Evolutionary conservation across 2,797 vertebrate species (phyloP), one percentile per base, ranked within the genome.

Genomic region (Pitangus sulphuratus): DNA sequence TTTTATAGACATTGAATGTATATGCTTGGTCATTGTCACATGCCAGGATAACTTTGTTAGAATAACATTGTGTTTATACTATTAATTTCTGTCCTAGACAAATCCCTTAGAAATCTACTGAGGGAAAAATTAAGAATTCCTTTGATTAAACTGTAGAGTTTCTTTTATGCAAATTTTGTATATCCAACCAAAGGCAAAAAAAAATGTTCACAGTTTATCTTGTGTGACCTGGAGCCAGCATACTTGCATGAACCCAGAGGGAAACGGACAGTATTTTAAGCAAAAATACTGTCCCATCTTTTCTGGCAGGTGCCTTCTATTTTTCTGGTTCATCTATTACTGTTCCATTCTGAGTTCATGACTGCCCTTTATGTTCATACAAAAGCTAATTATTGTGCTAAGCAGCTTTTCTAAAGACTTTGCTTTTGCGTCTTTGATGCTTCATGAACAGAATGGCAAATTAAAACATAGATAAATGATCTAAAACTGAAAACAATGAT

Each of bases 381-480:
- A 84, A 90, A 95, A 96, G 44, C 64, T 93, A 86, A 96, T 92
- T 95, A 75, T 87, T 86, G 57, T 83, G 79, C 76, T 78, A 94
- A 95, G 51, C 83, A 92, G 84, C 61, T 96, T 93, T 69, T 86
- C 51, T 82, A 80, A 92, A 90, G 35, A 71, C 66, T 60, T 81
- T 95, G 44, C 68, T 94, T 89, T 82, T 87, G 31, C 40, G 79
- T 93, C 80, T 79, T 96, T 82, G 42, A 71, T 93, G 54, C 35
- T 92, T 96, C 90, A 95, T 89, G 78, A 88, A 77, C 82, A 93
- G 84, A 86, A 94, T 89, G 85, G 64, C 50, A 95, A 97, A 95
- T 89, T 96, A 95, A 93, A 96, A 81, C 58, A 87, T 17, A 91
- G 78, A 95, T 87, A 84, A 89, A 90, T 83, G 74, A 92, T 91